Evolutionary conservation across 2,888 invertebrate species (phyloP).

Genomic region (Dorcus hopei): DNA sequence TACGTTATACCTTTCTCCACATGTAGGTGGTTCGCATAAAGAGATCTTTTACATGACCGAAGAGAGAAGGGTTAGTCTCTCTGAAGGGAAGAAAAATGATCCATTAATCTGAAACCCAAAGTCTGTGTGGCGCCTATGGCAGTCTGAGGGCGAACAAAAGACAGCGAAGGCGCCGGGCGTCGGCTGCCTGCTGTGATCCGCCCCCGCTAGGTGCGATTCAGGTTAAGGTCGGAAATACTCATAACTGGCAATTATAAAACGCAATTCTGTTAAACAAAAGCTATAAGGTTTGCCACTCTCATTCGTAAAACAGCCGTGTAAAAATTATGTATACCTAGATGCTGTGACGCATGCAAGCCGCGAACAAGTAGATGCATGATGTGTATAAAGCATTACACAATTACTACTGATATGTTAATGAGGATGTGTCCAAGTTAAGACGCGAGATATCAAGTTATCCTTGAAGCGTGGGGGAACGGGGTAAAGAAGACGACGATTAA

Average conservation of each 20-base stretch:
- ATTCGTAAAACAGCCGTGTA: not conserved
- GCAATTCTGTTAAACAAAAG: too few relatives aligned
- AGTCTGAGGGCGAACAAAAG: constrained; percentile 41
- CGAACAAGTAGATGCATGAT: constrained; percentile 11
- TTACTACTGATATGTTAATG: constrained; percentile 37
- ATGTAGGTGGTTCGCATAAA: not conserved
- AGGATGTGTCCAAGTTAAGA: constrained; percentile 35
- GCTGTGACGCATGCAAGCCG: constrained; percentile 17
- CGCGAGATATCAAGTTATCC: constrained; percentile 31
- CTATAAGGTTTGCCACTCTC: too few relatives aligned
- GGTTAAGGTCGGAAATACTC: constrained; percentile 23
- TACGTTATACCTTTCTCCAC: not conserved
- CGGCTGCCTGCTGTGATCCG: constrained; percentile 3
- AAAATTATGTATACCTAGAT: not conserved
- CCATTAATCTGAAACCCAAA: constrained; percentile 78
- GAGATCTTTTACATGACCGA: not conserved
- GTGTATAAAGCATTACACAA: constrained; percentile 26
- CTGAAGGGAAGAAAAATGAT: constrained; percentile 68
- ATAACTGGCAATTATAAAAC: not conserved
- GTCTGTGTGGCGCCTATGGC: constrained; percentile 72
- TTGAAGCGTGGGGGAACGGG: constrained; percentile 27
- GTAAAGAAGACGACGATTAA: constrained; percentile 33
- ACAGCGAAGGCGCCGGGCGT: constrained; percentile 37
- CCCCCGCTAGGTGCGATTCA: constrained; percentile 24
- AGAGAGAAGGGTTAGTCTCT: constrained; percentile 2